Base-by-base conservation (phyloP, 2,113 vertebrate species). In the Eclectus roratus region DNA sequence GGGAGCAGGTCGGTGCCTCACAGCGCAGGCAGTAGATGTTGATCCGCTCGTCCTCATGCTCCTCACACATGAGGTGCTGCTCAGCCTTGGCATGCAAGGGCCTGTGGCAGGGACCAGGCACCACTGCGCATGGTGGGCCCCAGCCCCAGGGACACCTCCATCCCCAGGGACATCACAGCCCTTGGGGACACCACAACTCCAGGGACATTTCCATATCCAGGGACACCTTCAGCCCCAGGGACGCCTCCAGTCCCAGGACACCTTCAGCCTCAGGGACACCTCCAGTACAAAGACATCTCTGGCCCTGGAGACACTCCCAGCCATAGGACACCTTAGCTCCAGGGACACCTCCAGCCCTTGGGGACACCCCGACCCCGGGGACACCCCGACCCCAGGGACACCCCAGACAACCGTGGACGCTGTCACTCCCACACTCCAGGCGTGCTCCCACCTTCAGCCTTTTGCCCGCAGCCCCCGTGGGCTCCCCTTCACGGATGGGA, bases 21-120 rank as follows among this genome's bases (percentile, higher is more conserved):
- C 99, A 99, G 91, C 95, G 98, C 91, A 99, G 96, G 89, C 99
- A 99, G 98, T 99, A 99, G 97, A 99, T 99, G 86, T 99, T 99
- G 96, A 99, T 98, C 94, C 98, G 98, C 96, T 99, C 99, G 0
- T 99, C 99, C 41, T 98, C 97, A 1, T 99, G 99, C 20, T 99
- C 98, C 69, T 99, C 98, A 4, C 99, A 99, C 98, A 98, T 98
- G 74, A 98, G 94, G 71, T 98, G 98, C 93, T 98, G 98, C 96
- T 98, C 98, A 0, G 98, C 97, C 91, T 99, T 98, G 68, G 98
- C 90, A 8, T 98, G 98, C 31, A 98, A 96, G 4, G 98, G 98
- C 69, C 98, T 99, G n/a, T 12, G 28, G 64, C 1, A 0, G 9
- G 49, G 35, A 5, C 7, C 27, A 8, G 55, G 64, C 64, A 76